Conservation (phyloP, 2,888 invertebrate species). For the Conops quadrifasciatus region DNA sequence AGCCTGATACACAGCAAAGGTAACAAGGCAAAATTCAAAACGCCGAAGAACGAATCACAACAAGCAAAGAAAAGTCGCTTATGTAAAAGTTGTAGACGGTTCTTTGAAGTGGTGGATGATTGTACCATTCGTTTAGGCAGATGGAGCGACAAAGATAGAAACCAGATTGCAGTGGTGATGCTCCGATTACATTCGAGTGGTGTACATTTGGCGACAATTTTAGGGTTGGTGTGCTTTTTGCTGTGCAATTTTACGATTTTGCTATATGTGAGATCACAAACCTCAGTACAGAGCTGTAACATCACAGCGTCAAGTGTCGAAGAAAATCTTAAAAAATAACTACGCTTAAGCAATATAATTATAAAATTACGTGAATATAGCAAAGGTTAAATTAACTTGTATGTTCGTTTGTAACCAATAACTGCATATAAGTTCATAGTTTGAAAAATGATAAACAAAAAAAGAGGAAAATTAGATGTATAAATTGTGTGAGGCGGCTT, state of each 20-base stretch:
- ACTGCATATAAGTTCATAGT: too few relatives aligned
- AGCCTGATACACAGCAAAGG: conserved; percentile 50
- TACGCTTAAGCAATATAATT: neutral
- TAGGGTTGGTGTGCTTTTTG: conserved; percentile 50
- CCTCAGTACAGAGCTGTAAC: conserved; percentile 61
- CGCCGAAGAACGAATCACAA: conserved; percentile 64
- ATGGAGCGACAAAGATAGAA: conserved; percentile 8
- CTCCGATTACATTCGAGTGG: conserved; percentile 7
- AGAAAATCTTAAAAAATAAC: conserved; percentile 14
- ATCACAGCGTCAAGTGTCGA: conserved; percentile 49
- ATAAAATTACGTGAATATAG: neutral
- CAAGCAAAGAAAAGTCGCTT: conserved; percentile 56
- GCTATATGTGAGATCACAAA: conserved; percentile 63
- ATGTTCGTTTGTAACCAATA: too few relatives aligned
- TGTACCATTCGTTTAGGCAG: conserved; percentile 8
- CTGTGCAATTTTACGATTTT: conserved; percentile 56
- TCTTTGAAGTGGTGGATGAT: conserved; percentile 21
- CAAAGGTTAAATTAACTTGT: neutral
- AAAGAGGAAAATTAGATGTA: too few relatives aligned
- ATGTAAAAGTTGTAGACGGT: conserved; percentile 12
- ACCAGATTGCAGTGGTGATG: conserved; percentile 8
- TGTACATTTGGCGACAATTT: conserved; percentile 26
- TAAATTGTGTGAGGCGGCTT: too few relatives aligned
- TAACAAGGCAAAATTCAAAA: conserved; percentile 53
- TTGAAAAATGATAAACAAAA: too few relatives aligned